Percentiles rank a stretch among this genome's conserved stretches.
phyloP scores from a whole-genome alignment of 2,113 vertebrate genomes.

The Pachycephala philippinensis region DNA sequence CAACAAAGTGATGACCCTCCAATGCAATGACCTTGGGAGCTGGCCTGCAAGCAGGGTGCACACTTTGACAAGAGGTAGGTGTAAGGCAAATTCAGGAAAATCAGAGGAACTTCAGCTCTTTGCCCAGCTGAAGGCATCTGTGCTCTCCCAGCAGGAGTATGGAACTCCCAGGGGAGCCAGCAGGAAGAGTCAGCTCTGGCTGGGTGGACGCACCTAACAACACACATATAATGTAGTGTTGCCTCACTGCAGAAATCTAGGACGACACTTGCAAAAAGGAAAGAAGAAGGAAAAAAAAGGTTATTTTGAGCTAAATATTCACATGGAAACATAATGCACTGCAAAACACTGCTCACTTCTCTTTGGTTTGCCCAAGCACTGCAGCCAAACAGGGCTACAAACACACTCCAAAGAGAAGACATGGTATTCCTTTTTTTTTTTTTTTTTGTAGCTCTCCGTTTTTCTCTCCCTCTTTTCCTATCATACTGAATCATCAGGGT shows the following conservation, averaged over 20 bases:
- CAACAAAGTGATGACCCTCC: fast-evolving
- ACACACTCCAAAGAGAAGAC: neutral
- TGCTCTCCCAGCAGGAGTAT: neutral
- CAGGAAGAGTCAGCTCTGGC: neutral
- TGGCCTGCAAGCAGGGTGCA: neutral
- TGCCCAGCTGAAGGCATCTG: neutral
- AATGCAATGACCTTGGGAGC: fast-evolving
- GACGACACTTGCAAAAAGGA: neutral
- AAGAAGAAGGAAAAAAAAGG: neutral
- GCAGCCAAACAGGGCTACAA: neutral
- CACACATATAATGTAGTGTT: fast-evolving
- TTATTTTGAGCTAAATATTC: neutral
- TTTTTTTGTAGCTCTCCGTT: neutral
- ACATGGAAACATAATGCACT: neutral
- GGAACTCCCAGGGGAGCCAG: neutral
- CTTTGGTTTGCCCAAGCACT: neutral
- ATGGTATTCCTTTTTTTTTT: neutral
- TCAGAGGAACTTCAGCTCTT: neutral
- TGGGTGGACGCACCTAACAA: fast-evolving
- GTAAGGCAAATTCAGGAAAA: neutral
- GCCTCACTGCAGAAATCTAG: neutral
- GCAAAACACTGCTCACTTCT: neutral
- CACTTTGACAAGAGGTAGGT: neutral
- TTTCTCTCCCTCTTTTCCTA: constrained; percentile 56
- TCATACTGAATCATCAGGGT: constrained; percentile 86